Base-by-base conservation (phyloP, 1,140 invertebrate species). In the Cecropterus lyciades region DNA sequence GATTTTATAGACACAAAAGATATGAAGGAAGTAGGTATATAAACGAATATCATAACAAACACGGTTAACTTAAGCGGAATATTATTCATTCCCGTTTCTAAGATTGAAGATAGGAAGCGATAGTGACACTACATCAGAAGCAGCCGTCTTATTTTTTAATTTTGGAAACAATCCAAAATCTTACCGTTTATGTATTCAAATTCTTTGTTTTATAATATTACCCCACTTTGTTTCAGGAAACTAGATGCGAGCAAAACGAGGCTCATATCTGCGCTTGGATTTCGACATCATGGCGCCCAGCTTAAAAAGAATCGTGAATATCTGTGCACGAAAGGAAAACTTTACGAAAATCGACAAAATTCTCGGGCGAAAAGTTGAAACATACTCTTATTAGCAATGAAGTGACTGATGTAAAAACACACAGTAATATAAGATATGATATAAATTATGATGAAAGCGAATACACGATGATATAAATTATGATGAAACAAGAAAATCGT, bases 201-300 rank as follows among this genome's bases (percentile, higher is more conserved):
- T 70, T 68, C 42, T 66, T 65, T 49, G 30, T 46, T 76, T 74
- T 57, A 72, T 69, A 57, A 55, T 66, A 77, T 73, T 67, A 62
- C 59, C 45, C 42, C 33, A 72, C 68, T 78, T 78, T 78, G 75
- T 78, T 78, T 53, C 75, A 78, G 75, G 55, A 67, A 45, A 53
- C 65, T 43, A 52, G 65, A 65, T 56, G 62, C 45, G 57, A 45
- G 55, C 42, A 70, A 37, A 40, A 37, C 65, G 45, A 49, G 65
- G 13, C 60, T 49, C 52, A 52, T 70, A 60, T 59, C 69, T 48
- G 51, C 37, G 51, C 20, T 13, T 49, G 20, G 17, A 20, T 49
- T 53, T 37, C 27, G 52, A 8, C 52, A 62, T 51, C 0, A 62
- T 62, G 57, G 57, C 45, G 46, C 33, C 46, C 0, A 20, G n/a